Percentiles rank a stretch among this genome's conserved stretches.
Conservation (phyloP, 2,888 invertebrate species). For the Apodemia hepburni region DNA sequence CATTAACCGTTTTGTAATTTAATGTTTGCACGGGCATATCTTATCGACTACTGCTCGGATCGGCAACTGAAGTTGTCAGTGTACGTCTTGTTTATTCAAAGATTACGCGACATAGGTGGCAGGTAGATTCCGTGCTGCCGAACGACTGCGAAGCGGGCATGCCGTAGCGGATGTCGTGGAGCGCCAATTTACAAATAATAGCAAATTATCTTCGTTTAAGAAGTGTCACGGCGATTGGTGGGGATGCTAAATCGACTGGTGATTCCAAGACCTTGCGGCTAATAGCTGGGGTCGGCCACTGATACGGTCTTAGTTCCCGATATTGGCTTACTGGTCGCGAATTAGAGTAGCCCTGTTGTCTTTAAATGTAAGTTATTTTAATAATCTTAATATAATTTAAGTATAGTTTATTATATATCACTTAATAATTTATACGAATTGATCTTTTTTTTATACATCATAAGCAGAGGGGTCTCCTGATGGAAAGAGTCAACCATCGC, state of each 20-base stretch:
- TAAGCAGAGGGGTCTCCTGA: too few relatives aligned
- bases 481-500: too few relatives aligned
- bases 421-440: too few relatives aligned
- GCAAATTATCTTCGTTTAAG: slow-evolving; percentile 80
- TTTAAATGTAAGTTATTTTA: slow-evolving; percentile 2
- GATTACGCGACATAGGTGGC: slow-evolving; percentile 43
- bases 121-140: slow-evolving; percentile 63
- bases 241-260: slow-evolving; percentile 75
- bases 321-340: slow-evolving; percentile 48
- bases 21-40: slow-evolving; percentile 60
- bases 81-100: slow-evolving; percentile 62
- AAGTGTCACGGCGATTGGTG: slow-evolving; percentile 76
- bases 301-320: slow-evolving; percentile 52
- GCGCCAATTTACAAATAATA: slow-evolving; percentile 78
- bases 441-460: too few relatives aligned
- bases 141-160: slow-evolving; percentile 60
- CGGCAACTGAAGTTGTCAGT: slow-evolving; percentile 46
- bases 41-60: slow-evolving; percentile 70
- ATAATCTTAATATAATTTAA: neutral
- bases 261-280: slow-evolving; percentile 73
- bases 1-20: slow-evolving; percentile 24
- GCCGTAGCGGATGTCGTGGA: slow-evolving; percentile 65
- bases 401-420: too few relatives aligned
- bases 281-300: slow-evolving; percentile 61
- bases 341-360: slow-evolving; percentile 37